Conservation (phyloP, 1,140 invertebrate species). For the Eulimnadia texana region DNA sequence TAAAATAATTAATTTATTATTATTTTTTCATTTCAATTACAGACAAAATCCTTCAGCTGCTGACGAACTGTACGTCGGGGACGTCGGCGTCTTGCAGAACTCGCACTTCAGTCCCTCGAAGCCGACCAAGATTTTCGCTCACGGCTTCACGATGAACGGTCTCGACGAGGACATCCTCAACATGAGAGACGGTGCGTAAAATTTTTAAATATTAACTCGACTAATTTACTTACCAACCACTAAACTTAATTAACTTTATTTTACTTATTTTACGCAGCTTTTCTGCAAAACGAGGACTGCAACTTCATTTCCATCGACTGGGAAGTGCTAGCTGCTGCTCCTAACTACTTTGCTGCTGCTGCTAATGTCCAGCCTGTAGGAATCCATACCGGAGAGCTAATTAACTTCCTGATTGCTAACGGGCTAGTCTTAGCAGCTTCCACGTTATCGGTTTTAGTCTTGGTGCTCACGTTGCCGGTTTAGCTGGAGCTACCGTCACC, state of each 20-base stretch:
- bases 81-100: background rate
- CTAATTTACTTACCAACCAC: background rate
- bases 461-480: slow-evolving; percentile 27
- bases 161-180: background rate
- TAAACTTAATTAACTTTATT: background rate
- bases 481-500: slow-evolving; percentile 21
- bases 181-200: slow-evolving; percentile 7
- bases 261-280: slow-evolving; percentile 12
- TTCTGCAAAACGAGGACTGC: slow-evolving; percentile 18
- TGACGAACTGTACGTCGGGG: slow-evolving; percentile 11
- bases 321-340: slow-evolving; percentile 3
- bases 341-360: slow-evolving; percentile 1
- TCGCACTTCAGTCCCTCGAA: slow-evolving; percentile 2
- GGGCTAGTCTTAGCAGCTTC: slow-evolving; percentile 22
- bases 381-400: slow-evolving; percentile 9
- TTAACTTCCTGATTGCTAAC: slow-evolving; percentile 16
- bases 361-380: slow-evolving; percentile 9
- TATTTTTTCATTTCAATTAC: no score
- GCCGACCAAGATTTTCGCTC: slow-evolving; percentile 12
- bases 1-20: no score
- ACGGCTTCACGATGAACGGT: slow-evolving; percentile 12
- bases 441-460: slow-evolving; percentile 28
- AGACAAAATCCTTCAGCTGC: background rate
- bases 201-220: background rate
- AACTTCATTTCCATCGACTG: slow-evolving; percentile 33